Conservation (phyloP, 1,140 invertebrate genomes). For the Pachypeltis micranthus region DNA sequence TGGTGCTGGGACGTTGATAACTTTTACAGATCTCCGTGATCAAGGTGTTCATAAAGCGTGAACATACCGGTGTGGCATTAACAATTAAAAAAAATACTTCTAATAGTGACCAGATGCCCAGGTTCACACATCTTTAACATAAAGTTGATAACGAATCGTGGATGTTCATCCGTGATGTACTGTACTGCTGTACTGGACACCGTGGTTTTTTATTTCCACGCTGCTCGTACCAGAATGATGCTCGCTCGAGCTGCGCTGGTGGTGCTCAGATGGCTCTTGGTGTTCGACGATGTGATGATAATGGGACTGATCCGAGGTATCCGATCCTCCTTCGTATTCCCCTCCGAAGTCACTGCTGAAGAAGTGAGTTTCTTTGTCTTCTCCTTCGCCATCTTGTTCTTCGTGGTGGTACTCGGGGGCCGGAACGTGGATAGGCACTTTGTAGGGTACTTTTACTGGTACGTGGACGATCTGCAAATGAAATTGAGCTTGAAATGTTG, state of each 20-base stretch:
- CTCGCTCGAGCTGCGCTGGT: background rate
- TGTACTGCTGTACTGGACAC: background rate
- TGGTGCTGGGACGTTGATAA: too few relatives aligned
- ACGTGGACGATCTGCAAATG: background rate
- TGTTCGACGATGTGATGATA: background rate
- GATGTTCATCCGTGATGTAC: background rate
- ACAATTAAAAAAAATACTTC: too few relatives aligned
- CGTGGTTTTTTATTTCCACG: background rate
- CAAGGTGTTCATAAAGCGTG: too few relatives aligned
- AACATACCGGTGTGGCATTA: too few relatives aligned
- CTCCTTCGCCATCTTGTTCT: background rate
- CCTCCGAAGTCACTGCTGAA: too few relatives aligned
- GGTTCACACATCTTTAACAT: too few relatives aligned
- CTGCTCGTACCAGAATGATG: background rate
- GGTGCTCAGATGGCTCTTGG: background rate
- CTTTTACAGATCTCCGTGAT: too few relatives aligned
- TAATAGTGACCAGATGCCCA: too few relatives aligned
- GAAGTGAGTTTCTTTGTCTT: background rate
- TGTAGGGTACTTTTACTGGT: background rate
- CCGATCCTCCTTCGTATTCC: background rate
- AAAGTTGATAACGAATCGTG: too few relatives aligned
- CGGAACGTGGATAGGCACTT: background rate
- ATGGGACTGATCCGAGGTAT: background rate
- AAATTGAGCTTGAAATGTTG: too few relatives aligned
- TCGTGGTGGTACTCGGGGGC: background rate